Conservation (phyloP, 2,888 invertebrate genomes). For the Dicycla oo region DNA sequence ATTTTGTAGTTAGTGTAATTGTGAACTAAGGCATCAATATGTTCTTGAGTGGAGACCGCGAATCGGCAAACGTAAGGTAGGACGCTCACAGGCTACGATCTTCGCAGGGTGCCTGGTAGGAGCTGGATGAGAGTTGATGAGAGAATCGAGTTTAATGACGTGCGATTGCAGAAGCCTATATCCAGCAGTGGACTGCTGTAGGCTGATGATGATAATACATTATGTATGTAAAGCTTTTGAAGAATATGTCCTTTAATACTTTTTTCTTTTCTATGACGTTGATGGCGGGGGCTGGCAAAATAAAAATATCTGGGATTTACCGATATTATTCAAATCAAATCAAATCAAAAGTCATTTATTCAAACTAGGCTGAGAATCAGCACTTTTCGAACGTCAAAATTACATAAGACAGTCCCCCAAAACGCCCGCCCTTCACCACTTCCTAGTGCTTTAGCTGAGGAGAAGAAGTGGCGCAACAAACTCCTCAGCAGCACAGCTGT, state of each 20-base stretch:
- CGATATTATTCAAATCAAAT: no score
- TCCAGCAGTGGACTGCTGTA: background rate
- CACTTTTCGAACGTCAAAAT: no score
- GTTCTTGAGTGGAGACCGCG: background rate
- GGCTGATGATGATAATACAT: background rate
- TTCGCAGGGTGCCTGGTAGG: background rate
- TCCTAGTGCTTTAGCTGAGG: no score
- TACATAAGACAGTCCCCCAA: no score
- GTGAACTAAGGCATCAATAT: no score
- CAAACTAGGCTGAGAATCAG: no score
- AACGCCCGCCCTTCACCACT: no score
- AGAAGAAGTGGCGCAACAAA: no score
- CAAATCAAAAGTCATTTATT: no score
- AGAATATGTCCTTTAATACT: background rate
- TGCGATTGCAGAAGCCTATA: background rate
- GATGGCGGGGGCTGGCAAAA: slow-evolving; percentile 66
- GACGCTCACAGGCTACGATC: background rate
- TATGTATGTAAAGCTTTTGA: background rate
- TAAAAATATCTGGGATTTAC: slow-evolving; percentile 63
- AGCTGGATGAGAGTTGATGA: background rate
- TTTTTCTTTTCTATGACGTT: slow-evolving; percentile 57
- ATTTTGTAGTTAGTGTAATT: no score
- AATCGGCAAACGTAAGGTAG: background rate
- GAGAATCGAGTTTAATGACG: background rate
- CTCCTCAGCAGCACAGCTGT: no score